phyloP scores from a whole-genome alignment of 2,797 vertebrate species.

The Thaleichthys pacificus region DNA sequence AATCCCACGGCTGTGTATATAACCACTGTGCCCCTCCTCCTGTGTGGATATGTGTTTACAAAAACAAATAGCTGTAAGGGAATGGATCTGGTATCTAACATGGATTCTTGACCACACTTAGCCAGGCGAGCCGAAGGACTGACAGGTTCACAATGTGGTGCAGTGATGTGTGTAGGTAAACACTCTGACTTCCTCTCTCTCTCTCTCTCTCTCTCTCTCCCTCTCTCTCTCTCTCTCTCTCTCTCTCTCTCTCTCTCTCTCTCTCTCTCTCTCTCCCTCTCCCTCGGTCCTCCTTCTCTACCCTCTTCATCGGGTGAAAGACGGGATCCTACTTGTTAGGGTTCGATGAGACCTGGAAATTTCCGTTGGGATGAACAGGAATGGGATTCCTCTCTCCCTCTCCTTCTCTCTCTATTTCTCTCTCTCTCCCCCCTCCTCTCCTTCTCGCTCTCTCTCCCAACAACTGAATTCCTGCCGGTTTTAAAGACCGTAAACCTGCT shows the following conservation, averaged over 20 bases:
- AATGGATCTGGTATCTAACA: not conserved
- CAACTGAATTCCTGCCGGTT: slow-evolving; percentile 3
- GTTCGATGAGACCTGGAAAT: slow-evolving; percentile 34
- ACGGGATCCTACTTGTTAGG: slow-evolving; percentile 24
- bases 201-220: slow-evolving; percentile 4
- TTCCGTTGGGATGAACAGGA: not conserved
- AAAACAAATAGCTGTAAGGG: slow-evolving; percentile 1
- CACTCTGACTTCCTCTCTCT: slow-evolving; percentile 1
- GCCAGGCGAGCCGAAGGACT: not conserved
- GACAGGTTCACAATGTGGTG: slow-evolving; percentile 10
- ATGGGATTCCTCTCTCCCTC: not conserved
- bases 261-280: slow-evolving; percentile 22
- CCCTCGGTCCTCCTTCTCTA: slow-evolving; percentile 17
- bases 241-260: not conserved
- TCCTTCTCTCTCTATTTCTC: not conserved
- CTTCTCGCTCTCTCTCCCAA: not conserved
- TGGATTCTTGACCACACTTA: slow-evolving; percentile 9
- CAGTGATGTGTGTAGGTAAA: slow-evolving; percentile 13
- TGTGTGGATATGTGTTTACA: not conserved
- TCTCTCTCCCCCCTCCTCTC: not conserved
- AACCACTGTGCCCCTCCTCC: too few species aligned
- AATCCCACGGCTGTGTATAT: not conserved
- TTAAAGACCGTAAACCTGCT: slow-evolving; percentile 5
- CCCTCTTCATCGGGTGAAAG: not conserved
- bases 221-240: slow-evolving; percentile 28